Conservation (phyloP, 2,113 vertebrate species). For the Piprites chloris region DNA sequence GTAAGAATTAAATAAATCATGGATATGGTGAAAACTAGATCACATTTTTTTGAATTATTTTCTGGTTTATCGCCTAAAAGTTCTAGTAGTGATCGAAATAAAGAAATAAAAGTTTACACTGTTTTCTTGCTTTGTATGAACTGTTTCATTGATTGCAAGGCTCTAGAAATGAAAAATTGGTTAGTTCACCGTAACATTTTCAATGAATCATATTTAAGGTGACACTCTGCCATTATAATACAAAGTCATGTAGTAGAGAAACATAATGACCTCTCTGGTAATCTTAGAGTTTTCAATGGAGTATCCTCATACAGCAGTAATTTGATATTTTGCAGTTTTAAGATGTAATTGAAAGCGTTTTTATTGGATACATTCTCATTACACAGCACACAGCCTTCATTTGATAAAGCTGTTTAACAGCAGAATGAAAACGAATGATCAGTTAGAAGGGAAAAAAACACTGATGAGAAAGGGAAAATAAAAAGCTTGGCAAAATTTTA, state of each 20-base stretch:
- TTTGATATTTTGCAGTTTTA: conserved; percentile 50
- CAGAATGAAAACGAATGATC: conserved; percentile 1
- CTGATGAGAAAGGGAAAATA: background rate
- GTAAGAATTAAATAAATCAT: background rate
- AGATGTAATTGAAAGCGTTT: conserved; percentile 43
- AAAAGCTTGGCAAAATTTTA: background rate
- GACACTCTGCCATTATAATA: background rate
- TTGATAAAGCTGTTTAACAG: conserved; percentile 47
- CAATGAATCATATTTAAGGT: conserved; percentile 18
- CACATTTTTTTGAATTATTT: background rate
- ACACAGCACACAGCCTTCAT: conserved; percentile 10
- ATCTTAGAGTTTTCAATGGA: background rate
- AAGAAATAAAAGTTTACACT: background rate
- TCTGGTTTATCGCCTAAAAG: background rate
- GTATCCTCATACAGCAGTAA: conserved; percentile 6
- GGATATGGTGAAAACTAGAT: background rate
- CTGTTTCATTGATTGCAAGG: background rate
- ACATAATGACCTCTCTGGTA: conserved; percentile 33
- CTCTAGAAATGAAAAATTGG: background rate
- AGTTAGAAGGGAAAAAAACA: background rate
- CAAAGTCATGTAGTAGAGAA: conserved; percentile 6
- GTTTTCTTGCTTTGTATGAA: background rate
- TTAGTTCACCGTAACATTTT: background rate
- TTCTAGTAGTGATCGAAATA: background rate
- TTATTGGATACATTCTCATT: conserved; percentile 31